Conservation (phyloP, 1,140 invertebrate genomes). For the Drosophila orosa region DNA sequence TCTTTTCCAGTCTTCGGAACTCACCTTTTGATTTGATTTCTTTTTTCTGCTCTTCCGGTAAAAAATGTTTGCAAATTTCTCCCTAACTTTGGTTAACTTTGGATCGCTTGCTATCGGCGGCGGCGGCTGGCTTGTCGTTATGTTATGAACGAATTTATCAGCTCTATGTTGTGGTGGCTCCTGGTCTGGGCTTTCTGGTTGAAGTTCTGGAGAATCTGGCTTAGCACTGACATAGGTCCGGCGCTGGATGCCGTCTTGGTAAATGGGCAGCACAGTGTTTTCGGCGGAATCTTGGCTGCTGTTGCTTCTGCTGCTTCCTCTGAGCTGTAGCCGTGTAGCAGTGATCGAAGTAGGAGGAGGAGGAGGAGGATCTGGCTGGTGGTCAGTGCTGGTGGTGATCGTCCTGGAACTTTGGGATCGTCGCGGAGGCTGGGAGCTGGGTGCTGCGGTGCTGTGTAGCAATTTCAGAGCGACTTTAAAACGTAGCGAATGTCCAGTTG, state of each 20-base stretch:
- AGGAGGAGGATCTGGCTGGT: background rate
- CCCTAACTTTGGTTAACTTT: slow-evolving; percentile 53
- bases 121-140: slow-evolving; percentile 59
- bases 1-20: slow-evolving; percentile 18
- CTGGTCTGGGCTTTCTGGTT: slow-evolving; percentile 74
- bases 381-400: background rate
- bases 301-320: slow-evolving; percentile 18
- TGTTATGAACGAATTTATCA: slow-evolving; percentile 83
- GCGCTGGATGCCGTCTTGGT: slow-evolving; percentile 77
- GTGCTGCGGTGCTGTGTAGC: background rate
- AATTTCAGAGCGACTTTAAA: slow-evolving; percentile 28
- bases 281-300: slow-evolving; percentile 73
- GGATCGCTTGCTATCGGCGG: slow-evolving; percentile 23
- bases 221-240: slow-evolving; percentile 83
- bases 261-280: slow-evolving; percentile 56
- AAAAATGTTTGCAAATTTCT: slow-evolving; percentile 81
- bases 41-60: slow-evolving; percentile 79
- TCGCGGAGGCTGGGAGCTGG: background rate
- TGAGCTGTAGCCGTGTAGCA: background rate
- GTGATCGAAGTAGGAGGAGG: too few species aligned
- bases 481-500: slow-evolving; percentile 67
- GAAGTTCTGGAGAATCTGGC: slow-evolving; percentile 75
- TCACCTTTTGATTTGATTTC: slow-evolving; percentile 80
- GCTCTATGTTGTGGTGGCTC: slow-evolving; percentile 75
- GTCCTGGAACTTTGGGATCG: slow-evolving; percentile 11